Conservation (phyloP, 2,113 vertebrate species). For the Sinosuthora webbiana region DNA sequence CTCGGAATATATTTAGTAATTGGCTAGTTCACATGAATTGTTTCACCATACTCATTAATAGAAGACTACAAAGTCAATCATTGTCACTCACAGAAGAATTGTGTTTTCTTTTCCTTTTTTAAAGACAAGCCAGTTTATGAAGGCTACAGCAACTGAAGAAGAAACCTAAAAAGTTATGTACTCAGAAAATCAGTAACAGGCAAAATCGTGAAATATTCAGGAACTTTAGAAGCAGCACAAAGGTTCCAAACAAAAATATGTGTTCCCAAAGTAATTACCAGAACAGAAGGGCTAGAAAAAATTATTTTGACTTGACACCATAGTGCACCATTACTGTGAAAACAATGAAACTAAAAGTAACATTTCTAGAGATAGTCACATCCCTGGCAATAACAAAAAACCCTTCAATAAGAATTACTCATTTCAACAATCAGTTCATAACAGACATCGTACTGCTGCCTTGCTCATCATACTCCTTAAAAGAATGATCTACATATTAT, state of each 20-base stretch:
- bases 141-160: slow-evolving; percentile 1
- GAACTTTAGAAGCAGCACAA: slow-evolving; percentile 18
- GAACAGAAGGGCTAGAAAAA: slow-evolving; percentile 66
- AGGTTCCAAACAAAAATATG: slow-evolving; percentile 61
- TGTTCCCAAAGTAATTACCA: slow-evolving; percentile 60
- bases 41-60: not conserved
- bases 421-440: slow-evolving; percentile 50
- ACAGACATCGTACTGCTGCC: slow-evolving; percentile 19
- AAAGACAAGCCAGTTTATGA: not conserved
- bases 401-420: slow-evolving; percentile 42
- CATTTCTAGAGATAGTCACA: slow-evolving; percentile 64
- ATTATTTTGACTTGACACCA: slow-evolving; percentile 70
- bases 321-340: slow-evolving; percentile 68
- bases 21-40: not conserved
- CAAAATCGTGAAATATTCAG: slow-evolving; percentile 47
- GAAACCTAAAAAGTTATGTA: not conserved
- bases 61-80: not conserved
- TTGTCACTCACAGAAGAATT: not conserved
- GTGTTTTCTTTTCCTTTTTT: not conserved
- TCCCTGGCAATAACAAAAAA: slow-evolving; percentile 46
- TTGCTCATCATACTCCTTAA: slow-evolving; percentile 22
- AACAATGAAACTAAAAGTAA: slow-evolving; percentile 69
- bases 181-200: slow-evolving; percentile 52
- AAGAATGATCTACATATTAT: not conserved
- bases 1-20: not conserved